Conservation (phyloP, 1,140 invertebrate genomes). For the Portunus trituberculatus region DNA sequence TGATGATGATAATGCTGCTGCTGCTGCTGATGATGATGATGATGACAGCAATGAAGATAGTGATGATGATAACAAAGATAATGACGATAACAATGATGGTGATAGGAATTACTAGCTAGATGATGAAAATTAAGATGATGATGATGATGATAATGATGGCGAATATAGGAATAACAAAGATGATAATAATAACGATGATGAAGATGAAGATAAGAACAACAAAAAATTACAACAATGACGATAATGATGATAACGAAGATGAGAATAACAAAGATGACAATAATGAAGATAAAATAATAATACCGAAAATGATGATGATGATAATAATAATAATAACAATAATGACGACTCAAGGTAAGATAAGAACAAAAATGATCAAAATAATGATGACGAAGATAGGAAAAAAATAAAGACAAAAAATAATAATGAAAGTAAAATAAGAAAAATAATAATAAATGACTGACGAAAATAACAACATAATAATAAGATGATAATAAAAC, state of each 20-base stretch:
- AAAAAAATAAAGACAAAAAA: background rate
- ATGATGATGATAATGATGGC: no score
- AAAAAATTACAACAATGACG: background rate
- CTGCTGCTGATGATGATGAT: no score
- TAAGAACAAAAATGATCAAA: background rate
- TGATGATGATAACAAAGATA: no score
- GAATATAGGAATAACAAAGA: background rate
- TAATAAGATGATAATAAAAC: no score
- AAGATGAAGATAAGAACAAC: background rate
- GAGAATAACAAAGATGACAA: background rate
- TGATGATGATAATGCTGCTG: no score
- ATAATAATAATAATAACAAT: constrained; percentile 4
- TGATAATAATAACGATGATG: background rate
- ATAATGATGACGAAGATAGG: background rate
- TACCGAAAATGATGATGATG: no score
- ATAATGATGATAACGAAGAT: background rate
- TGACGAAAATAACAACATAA: no score
- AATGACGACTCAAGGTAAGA: background rate
- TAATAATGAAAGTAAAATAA: no score
- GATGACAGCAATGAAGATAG: no score
- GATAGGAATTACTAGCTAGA: no score
- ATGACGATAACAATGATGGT: no score
- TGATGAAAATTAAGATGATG: no score
- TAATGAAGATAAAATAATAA: background rate
- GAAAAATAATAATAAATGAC: background rate